These are phyloP conservation scores for Gallinago media DNA, from an alignment of 2,113 vertebrate genomes.

Conservation along the genomic window DNA sequence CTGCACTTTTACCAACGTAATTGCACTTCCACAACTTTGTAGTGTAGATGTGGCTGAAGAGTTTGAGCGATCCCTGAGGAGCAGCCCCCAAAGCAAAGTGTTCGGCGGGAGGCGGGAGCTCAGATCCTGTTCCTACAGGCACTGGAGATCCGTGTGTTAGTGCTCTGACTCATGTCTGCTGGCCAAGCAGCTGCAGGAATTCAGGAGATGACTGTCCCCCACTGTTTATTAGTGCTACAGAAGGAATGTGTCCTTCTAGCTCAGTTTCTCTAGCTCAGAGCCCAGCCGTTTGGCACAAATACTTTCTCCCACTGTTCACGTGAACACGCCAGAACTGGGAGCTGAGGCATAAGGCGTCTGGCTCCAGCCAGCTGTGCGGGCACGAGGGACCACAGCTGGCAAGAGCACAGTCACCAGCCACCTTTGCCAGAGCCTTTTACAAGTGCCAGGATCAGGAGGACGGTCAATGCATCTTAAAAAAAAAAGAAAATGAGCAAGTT, in stretches of 20 bases:
- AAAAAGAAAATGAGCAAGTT: neutral
- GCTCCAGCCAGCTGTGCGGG: neutral
- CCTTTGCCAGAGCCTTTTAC: neutral
- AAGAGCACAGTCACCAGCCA: accelerated
- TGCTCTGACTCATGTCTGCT: neutral
- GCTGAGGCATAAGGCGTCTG: accelerated
- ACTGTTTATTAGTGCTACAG: neutral
- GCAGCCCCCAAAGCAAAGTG: neutral
- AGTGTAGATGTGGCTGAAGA: neutral
- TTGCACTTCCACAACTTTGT: neutral
- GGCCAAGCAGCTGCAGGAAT: neutral
- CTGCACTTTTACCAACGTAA: neutral
- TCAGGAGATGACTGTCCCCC: neutral
- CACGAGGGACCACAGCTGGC: neutral
- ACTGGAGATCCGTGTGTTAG: neutral
- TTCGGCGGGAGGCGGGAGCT: neutral
- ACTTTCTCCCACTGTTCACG: neutral
- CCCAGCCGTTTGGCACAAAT: neutral
- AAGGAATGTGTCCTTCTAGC: neutral
- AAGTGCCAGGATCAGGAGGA: neutral
- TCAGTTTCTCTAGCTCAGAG: neutral
- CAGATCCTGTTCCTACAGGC: accelerated
- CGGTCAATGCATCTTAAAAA: neutral
- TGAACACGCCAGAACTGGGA: accelerated
- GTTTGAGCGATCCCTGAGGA: neutral